Evolutionary conservation across 1,140 invertebrate species (phyloP), one percentile per base, ranked within the genome.

Genomic region (Drosophila sulfurigaster): DNA sequence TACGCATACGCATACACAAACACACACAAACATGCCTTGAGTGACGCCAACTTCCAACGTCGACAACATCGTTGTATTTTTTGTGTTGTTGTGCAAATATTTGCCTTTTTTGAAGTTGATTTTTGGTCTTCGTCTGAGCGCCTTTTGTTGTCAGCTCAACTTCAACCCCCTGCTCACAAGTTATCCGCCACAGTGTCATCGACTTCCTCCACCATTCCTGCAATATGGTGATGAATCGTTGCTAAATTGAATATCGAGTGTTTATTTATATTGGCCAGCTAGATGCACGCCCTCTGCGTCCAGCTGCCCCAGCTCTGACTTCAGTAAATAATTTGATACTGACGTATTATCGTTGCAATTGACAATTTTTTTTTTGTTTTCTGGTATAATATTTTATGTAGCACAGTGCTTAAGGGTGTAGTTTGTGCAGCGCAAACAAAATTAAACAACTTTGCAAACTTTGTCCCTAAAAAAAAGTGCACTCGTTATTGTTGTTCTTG

Each of bases 81-180:
- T 62, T 74, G 80, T 88, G 68, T 83, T 88, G 73, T 74, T 75
- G 60, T 64, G 76, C 86, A 89, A 88, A 88, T 88, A 88, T 88
- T 88, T 88, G 75, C 85, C 81, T 89, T 89, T 86, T 88, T 88
- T 88, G 45, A 88, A 89, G 85, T 88, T 88, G 85, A 85, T 89
- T 88, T 88, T 89, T 78, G 78, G 85, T 89, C 73, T 81, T 49
- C 72, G 62, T 72, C 80, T 78, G 78, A 83, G 83, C 85, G 83
- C 70, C 85, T 75, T 88, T 89, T 88, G 85, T 88, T 89, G 78
- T 72, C 56, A 89, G 60, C 69, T 83, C 81, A 83, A 89, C 70
- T 73, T 71, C 13, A 15, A 1, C 13, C 3, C 51, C 30, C 51
- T 25, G 20, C 20, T 25, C 30, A 28, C 6, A 54, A 46, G 20